Conservation (phyloP, 2,797 vertebrate species). For the Phrynocephalus vlangalii region DNA sequence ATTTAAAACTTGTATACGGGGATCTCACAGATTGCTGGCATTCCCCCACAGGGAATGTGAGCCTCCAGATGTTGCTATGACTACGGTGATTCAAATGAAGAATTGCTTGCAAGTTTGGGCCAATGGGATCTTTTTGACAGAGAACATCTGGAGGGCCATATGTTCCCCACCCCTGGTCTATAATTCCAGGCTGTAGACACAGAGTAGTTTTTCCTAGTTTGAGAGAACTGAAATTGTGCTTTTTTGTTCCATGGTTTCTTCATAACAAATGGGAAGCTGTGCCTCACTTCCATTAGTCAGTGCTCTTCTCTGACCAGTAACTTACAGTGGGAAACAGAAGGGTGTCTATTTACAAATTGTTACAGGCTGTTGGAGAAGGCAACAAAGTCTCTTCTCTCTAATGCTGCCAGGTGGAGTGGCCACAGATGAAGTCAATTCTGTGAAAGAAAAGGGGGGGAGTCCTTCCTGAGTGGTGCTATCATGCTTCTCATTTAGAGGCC, state of each 20-base stretch:
- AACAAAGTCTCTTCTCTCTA: not conserved
- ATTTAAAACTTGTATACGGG: constrained; percentile 4
- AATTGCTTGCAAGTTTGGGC: too few relatives aligned
- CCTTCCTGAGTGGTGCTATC: not conserved
- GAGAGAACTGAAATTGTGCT: not conserved
- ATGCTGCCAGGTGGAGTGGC: not conserved
- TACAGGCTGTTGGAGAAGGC: too few relatives aligned
- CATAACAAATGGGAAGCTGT: not conserved
- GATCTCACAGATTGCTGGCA: not conserved
- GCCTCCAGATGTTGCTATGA: too few relatives aligned
- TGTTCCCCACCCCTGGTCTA: too few relatives aligned
- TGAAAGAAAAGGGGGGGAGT: not conserved
- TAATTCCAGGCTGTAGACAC: not conserved
- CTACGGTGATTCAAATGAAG: too few relatives aligned
- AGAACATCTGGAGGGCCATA: not conserved
- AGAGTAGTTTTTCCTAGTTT: not conserved
- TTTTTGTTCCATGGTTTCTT: too few relatives aligned
- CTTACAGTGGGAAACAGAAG: not conserved
- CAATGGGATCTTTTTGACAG: too few relatives aligned
- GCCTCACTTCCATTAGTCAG: not conserved
- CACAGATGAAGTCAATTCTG: not conserved
- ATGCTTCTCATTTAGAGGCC: not conserved
- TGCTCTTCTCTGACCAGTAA: not conserved
- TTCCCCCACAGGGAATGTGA: not conserved
- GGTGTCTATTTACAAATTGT: too few relatives aligned